These are phyloP conservation scores for Lepidochrysops patricia DNA, from an alignment of 2,888 invertebrate species.

Conservation along the genomic window DNA sequence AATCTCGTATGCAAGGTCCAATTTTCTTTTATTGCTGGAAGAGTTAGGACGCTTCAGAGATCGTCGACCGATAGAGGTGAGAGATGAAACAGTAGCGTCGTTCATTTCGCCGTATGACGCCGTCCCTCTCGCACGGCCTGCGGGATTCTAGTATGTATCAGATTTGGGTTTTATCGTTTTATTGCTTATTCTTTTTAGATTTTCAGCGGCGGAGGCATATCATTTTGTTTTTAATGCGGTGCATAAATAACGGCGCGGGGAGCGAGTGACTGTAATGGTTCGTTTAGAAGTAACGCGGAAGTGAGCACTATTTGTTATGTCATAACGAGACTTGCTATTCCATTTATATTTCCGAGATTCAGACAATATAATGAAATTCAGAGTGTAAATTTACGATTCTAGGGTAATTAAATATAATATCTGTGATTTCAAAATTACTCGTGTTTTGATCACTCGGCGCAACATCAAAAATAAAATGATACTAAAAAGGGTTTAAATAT, in stretches of 20 bases:
- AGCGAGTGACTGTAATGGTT: slow-evolving; percentile 64
- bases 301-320: slow-evolving; percentile 49
- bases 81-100: slow-evolving; percentile 74
- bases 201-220: slow-evolving; percentile 73
- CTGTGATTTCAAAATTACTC: no score
- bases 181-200: slow-evolving; percentile 76
- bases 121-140: slow-evolving; percentile 60
- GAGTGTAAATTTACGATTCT: neutral
- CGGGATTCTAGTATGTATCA: slow-evolving; percentile 72
- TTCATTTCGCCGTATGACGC: slow-evolving; percentile 67
- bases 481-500: neutral
- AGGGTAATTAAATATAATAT: neutral
- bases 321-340: slow-evolving; percentile 27
- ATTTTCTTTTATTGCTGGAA: slow-evolving; percentile 48
- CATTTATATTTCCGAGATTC: slow-evolving; percentile 24
- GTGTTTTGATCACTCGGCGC: no score
- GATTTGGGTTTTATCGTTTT: slow-evolving; percentile 75
- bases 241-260: slow-evolving; percentile 66
- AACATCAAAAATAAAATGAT: no score
- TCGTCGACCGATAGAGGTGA: slow-evolving; percentile 70
- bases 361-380: slow-evolving; percentile 12
- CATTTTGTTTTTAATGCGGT: slow-evolving; percentile 72
- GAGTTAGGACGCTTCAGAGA: slow-evolving; percentile 71
- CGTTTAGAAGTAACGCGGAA: slow-evolving; percentile 61
- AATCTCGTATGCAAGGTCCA: slow-evolving; percentile 45